Conservation (phyloP, 2,888 invertebrate genomes). For the Clostera curtula region DNA sequence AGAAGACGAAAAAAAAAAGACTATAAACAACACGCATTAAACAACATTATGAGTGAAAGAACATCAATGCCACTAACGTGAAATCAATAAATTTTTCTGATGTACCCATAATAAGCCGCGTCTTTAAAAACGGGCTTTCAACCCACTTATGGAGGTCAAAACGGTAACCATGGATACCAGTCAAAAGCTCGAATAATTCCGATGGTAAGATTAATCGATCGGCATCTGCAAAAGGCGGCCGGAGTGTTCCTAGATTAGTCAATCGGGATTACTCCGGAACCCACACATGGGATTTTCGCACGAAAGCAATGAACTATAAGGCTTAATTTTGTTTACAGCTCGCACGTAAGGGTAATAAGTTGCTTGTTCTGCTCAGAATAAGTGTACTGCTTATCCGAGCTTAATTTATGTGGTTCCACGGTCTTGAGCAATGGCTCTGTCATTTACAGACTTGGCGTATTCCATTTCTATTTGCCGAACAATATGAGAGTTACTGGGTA, state of each 20-base stretch:
- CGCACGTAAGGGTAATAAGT: slow-evolving; percentile 24
- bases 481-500: slow-evolving; percentile 12
- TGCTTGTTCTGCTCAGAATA: slow-evolving; percentile 23
- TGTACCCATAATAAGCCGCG: too few relatives aligned
- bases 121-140: too few relatives aligned
- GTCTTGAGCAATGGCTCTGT: slow-evolving; percentile 24
- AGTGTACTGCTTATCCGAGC: slow-evolving; percentile 37
- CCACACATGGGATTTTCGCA: slow-evolving; percentile 15
- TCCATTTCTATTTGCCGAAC: slow-evolving; percentile 10
- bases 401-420: slow-evolving; percentile 40
- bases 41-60: too few relatives aligned
- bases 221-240: slow-evolving; percentile 58
- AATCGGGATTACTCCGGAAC: slow-evolving; percentile 45
- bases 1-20: too few relatives aligned
- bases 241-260: slow-evolving; percentile 57
- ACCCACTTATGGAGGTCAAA: slow-evolving; percentile 1
- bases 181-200: slow-evolving; percentile 51
- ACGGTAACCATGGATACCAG: slow-evolving; percentile 42
- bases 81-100: too few relatives aligned
- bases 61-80: too few relatives aligned
- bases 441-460: slow-evolving; percentile 21
- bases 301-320: slow-evolving; percentile 16
- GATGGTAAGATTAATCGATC: slow-evolving; percentile 63
- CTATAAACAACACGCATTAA: too few relatives aligned
- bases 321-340: slow-evolving; percentile 14